Evolutionary conservation across 2,113 vertebrate species (phyloP).

Genomic region (Canis aureus): DNA sequence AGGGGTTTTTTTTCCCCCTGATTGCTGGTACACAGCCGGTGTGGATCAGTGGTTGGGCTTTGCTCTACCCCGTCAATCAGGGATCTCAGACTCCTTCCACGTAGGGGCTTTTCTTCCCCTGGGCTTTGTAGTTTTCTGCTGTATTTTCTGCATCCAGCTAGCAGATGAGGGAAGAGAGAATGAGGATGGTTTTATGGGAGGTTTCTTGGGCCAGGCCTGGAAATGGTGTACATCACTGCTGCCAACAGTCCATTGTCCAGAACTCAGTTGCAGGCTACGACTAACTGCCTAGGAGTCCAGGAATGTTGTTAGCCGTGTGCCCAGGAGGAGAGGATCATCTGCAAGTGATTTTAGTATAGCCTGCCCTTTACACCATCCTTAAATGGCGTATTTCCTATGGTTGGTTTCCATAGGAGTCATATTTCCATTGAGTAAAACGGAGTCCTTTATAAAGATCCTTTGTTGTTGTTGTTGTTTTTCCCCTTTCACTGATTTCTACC

Average conservation of each 20-base stretch:
- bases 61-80: background rate
- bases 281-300: background rate
- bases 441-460: slow-evolving; percentile 55
- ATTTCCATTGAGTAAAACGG: slow-evolving; percentile 16
- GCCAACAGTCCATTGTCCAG: background rate
- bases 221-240: background rate
- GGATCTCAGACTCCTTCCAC: background rate
- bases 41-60: background rate
- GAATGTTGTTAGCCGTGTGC: background rate
- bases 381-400: background rate
- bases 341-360: background rate
- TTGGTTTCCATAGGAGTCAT: background rate
- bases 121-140: background rate
- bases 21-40: background rate
- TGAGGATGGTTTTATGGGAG: background rate
- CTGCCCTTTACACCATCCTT: background rate
- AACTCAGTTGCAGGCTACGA: background rate
- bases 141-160: background rate
- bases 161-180: background rate
- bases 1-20: background rate
- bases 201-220: background rate
- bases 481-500: slow-evolving; percentile 51
- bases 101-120: background rate
- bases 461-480: background rate
- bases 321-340: background rate